Base-by-base conservation (phyloP, 2,113 vertebrate species). In the Nycticryphes semicollaris region DNA sequence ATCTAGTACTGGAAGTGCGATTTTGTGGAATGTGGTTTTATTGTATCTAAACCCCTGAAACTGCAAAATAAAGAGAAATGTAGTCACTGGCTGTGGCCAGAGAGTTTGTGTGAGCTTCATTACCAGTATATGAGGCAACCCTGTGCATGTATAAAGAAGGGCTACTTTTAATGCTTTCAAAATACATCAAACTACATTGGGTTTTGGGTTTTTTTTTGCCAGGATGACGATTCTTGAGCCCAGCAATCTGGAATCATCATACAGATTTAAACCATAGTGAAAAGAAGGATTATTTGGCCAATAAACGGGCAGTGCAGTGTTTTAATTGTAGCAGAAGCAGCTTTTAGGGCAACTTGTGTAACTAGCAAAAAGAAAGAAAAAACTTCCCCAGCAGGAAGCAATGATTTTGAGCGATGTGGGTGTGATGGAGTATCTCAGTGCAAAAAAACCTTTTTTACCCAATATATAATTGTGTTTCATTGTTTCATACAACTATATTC, bases 21-120 rank as follows among this genome's bases (percentile, higher is more conserved):
- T 83, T 69, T 69, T 87, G 94, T 97, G 89, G 87, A 90, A 64
- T 47, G 73, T 94, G 94, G 14, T 48, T 30, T 30, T 90, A 39
- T 94, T 96, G 94, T 97, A 96, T 75, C 67, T 51, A 87, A 93
- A 67, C 11, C 30, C 56, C 50, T 43, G 74, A 95, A 92, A 90
- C 74, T 59, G 89, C 90, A 80, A 92, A 97, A 97, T 97, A 97
- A 97, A 97, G 91, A 79, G 67, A 90, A 79, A 23, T 94, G 35
- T 54, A 57, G 47, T 95, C 79, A 74, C 59, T 3, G 10, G 64
- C 25, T 39, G 63, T 88, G 91, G 66, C 84, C 76, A 50, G 47
- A 76, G 80, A 69, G 12, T 4, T 73, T 94, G 51, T 84, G 70
- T 86, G 69, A 87, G 84, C 77, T 21, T 54, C 7, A 0, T 73